Conservation (phyloP, 2,888 invertebrate genomes). For the Sialis fuliginosa region DNA sequence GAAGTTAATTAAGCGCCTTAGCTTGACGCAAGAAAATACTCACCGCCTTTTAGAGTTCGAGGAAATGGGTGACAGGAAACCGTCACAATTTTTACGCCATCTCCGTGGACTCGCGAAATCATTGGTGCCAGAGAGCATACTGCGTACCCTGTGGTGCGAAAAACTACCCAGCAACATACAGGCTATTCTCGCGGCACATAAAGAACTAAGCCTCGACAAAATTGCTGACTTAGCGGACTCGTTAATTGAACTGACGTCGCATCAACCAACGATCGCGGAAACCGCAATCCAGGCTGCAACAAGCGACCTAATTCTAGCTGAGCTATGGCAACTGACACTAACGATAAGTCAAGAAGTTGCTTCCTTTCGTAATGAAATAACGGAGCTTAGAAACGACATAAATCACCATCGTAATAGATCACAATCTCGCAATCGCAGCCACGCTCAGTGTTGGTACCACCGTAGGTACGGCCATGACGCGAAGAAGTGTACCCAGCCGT, state of each 20-base stretch:
- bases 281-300: conserved; percentile 2
- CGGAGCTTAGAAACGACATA: no score
- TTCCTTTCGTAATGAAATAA: no score
- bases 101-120: background rate
- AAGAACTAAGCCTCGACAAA: background rate
- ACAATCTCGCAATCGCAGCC: background rate
- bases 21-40: background rate
- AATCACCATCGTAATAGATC: no score
- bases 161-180: background rate
- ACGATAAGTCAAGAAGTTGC: background rate
- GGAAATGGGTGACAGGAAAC: background rate
- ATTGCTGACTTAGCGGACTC: background rate
- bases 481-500: conserved; percentile 5
- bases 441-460: conserved; percentile 9
- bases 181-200: no score
- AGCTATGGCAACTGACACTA: background rate
- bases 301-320: conserved; percentile 2
- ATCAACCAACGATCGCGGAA: no score
- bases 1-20: conserved; percentile 10
- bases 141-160: background rate
- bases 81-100: background rate
- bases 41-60: background rate
- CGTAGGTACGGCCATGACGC: conserved; percentile 6
- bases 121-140: background rate
- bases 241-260: no score